These are phyloP conservation scores for Lithophane ornitopus DNA, from an alignment of 2,888 invertebrate genomes.

Conservation along the genomic window DNA sequence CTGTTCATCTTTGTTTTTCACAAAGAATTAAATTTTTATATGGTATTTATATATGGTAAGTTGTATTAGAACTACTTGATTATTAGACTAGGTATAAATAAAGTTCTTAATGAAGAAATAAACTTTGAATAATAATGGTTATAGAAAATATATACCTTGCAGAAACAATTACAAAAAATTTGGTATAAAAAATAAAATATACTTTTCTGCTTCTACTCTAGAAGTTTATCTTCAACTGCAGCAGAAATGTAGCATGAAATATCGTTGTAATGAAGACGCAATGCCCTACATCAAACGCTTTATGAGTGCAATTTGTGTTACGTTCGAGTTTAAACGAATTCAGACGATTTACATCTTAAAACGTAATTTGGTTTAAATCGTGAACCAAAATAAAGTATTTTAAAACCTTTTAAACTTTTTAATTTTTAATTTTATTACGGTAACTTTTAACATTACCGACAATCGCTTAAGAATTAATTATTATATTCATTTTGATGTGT, in stretches of 20 bases:
- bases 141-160: not conserved
- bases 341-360: constrained; percentile 31
- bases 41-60: constrained; percentile 21
- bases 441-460: not conserved
- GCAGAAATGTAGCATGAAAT: constrained; percentile 50
- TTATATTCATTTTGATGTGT: not conserved
- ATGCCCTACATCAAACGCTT: constrained; percentile 48
- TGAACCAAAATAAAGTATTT: constrained; percentile 11
- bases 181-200: too few species aligned
- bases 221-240: constrained; percentile 46
- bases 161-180: too few species aligned
- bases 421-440: not conserved
- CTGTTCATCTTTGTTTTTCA: not conserved
- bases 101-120: constrained; percentile 1
- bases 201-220: not conserved
- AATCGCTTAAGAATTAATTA: not conserved
- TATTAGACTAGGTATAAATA: too few species aligned
- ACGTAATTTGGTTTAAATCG: constrained; percentile 9
- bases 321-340: constrained; percentile 13
- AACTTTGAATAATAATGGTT: not conserved
- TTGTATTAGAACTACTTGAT: not conserved
- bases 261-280: constrained; percentile 36
- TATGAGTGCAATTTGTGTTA: constrained; percentile 21
- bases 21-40: too few species aligned
- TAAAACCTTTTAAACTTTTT: not conserved